Evolutionary conservation across 2,888 invertebrate species (phyloP).

Genomic region (Eupithecia insigniata): DNA sequence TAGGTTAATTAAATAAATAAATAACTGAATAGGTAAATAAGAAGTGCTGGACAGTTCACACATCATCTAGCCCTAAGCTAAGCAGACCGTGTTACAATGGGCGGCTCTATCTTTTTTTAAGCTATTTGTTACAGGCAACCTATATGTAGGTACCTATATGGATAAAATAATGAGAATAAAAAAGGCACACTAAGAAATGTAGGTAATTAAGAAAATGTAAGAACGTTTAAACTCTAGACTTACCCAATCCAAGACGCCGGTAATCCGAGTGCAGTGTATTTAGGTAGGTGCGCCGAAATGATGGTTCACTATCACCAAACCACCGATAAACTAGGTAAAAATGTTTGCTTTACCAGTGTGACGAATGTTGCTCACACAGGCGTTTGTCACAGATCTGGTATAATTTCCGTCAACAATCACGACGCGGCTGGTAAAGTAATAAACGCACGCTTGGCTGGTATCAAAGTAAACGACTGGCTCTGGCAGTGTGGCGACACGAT

Average conservation of each 20-base stretch:
- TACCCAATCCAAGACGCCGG: constrained; percentile 26
- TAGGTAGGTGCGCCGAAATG: constrained; percentile 14
- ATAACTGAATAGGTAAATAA: not conserved
- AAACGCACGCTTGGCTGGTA: constrained; percentile 23
- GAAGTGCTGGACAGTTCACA: not conserved
- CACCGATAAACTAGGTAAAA: not conserved
- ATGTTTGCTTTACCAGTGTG: constrained; percentile 7
- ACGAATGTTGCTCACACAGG: constrained; percentile 24
- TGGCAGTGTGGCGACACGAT: constrained; percentile 13
- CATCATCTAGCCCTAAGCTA: not conserved
- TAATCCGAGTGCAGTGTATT: constrained; percentile 21
- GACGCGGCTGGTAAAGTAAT: constrained; percentile 5
- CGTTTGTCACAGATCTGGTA: constrained; percentile 19
- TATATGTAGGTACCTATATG: too few relatives aligned
- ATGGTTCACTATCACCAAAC: constrained; percentile 18
- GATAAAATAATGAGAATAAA: not conserved
- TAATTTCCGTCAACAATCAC: constrained; percentile 32
- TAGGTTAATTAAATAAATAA: too few relatives aligned
- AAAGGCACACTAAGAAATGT: not conserved
- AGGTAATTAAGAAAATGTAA: not conserved
- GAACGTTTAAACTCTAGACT: constrained; percentile 6
- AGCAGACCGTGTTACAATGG: not conserved
- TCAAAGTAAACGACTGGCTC: constrained; percentile 25
- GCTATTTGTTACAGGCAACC: not conserved
- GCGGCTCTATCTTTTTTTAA: not conserved